These are phyloP conservation scores for Netta rufina DNA, from an alignment of 2,797 vertebrate genomes.

Conservation along the genomic window DNA sequence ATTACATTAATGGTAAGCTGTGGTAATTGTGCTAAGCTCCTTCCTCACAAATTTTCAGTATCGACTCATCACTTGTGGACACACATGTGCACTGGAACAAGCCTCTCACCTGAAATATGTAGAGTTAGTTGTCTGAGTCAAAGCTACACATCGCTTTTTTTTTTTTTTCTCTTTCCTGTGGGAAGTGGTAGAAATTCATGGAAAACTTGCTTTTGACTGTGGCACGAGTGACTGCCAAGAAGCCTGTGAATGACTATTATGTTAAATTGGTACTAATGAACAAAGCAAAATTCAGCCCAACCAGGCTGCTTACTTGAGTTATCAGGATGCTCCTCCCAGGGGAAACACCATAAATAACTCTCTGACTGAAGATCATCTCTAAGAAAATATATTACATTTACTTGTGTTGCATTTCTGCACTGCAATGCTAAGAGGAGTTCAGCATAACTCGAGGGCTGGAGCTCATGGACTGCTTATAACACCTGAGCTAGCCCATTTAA, in stretches of 20 bases:
- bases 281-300: background rate
- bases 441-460: background rate
- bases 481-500: background rate
- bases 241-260: background rate
- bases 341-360: background rate
- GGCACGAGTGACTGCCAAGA: background rate
- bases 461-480: background rate
- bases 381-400: background rate
- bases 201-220: background rate
- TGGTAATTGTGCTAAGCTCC: background rate
- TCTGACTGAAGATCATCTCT: background rate
- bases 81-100: background rate
- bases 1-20: background rate
- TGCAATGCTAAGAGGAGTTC: background rate
- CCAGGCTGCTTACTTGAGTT: background rate
- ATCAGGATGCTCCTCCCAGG: background rate
- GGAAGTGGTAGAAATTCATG: background rate
- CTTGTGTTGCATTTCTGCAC: fast-evolving
- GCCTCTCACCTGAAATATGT: background rate
- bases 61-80: background rate
- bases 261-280: background rate
- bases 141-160: background rate
- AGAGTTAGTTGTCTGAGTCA: background rate
- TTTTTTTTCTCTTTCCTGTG: background rate
- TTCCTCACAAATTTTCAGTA: background rate